Conservation (phyloP, 2,113 vertebrate species). For the Propithecus coquereli region DNA sequence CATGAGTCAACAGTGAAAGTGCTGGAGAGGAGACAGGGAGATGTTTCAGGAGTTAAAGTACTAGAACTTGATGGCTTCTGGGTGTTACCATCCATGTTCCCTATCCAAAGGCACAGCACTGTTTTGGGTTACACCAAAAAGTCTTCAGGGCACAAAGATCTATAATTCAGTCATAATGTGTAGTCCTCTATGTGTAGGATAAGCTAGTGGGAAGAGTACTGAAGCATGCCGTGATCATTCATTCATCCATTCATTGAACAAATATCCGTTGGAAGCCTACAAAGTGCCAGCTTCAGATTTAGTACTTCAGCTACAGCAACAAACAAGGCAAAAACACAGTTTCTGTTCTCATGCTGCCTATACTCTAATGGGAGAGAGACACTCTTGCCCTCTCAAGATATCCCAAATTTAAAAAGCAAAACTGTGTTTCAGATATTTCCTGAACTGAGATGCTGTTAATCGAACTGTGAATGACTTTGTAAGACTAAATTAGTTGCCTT, state of each 20-base stretch:
- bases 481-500: conserved; percentile 44
- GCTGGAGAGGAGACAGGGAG: neutral
- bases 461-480: neutral
- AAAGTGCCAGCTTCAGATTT: neutral
- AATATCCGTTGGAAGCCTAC: neutral
- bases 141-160: neutral
- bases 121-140: neutral
- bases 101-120: neutral
- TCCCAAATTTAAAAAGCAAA: neutral
- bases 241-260: neutral
- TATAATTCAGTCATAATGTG: neutral
- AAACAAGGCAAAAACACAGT: neutral
- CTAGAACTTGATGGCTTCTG: neutral
- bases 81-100: neutral
- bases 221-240: neutral
- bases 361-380: neutral
- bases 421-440: conserved; percentile 18
- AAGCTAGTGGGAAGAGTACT: neutral
- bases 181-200: neutral
- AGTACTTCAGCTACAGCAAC: neutral
- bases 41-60: neutral
- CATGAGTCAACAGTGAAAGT: neutral
- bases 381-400: neutral
- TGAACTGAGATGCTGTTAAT: conserved; percentile 35
- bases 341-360: neutral